Conservation (phyloP, 2,113 vertebrate species). For the Cervus canadensis region DNA sequence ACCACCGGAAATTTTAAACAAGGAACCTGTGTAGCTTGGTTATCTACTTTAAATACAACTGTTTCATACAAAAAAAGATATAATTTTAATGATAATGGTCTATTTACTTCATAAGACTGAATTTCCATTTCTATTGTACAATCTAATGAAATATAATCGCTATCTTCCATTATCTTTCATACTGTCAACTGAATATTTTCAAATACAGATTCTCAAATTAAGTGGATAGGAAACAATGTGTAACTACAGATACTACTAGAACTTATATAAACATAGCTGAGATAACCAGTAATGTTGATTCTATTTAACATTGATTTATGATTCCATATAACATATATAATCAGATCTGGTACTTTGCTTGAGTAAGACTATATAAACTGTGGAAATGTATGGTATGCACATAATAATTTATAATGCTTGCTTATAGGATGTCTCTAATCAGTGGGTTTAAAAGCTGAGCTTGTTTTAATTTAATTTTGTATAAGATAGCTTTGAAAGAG, state of each 20-base stretch:
- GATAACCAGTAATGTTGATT: background rate
- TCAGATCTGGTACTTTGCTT: background rate
- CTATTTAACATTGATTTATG: background rate
- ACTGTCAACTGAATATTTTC: background rate
- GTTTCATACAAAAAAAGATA: background rate
- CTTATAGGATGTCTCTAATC: background rate
- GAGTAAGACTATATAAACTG: background rate
- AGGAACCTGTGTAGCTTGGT: background rate
- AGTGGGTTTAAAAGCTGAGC: background rate
- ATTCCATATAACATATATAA: background rate
- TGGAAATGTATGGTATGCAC: background rate
- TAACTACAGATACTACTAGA: background rate
- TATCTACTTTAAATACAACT: slow-evolving; percentile 52
- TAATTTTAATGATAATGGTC: slow-evolving; percentile 46
- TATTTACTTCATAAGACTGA: background rate
- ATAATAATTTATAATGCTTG: background rate
- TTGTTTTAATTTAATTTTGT: background rate
- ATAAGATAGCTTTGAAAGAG: background rate
- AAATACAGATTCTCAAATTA: background rate
- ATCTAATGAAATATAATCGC: background rate
- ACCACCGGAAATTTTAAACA: background rate
- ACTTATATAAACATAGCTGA: background rate
- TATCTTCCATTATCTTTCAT: background rate
- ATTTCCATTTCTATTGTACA: background rate
- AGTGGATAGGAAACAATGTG: background rate